A percentile compares a stretch with the other conserved stretches of the same genome.
Conservation (phyloP, 1,140 invertebrate genomes). For the Coelopa frigida region DNA sequence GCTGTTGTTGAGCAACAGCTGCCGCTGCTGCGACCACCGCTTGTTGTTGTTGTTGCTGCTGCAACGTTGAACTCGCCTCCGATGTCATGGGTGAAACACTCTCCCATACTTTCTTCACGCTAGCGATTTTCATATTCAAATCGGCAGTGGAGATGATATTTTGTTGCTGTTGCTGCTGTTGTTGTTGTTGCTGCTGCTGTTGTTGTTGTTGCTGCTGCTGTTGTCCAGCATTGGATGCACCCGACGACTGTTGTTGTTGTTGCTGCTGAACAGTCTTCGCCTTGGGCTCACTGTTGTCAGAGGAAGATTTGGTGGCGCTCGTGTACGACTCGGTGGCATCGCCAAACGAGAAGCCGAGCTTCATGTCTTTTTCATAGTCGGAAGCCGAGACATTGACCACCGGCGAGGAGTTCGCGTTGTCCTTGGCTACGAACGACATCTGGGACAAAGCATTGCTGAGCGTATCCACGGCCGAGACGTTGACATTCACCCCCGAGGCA, state of each 20-base stretch:
- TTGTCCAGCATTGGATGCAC: constrained; percentile 11
- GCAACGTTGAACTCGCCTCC: constrained; percentile 30
- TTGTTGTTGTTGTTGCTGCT: constrained; percentile 58
- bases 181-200: constrained; percentile 36
- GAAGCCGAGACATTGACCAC: constrained; percentile 37
- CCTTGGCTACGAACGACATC: constrained; percentile 45
- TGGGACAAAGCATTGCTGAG: constrained; percentile 46
- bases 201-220: constrained; percentile 22
- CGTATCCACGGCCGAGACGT: constrained; percentile 24
- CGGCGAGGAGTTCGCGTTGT: constrained; percentile 19
- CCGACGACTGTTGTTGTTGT: constrained; percentile 16
- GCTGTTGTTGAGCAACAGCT: constrained; percentile 46
- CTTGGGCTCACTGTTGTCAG: constrained; percentile 1
- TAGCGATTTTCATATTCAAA: constrained; percentile 88
- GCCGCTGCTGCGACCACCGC: constrained; percentile 43
- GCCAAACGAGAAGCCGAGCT: constrained; percentile 65
- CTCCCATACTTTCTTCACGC: constrained; percentile 89
- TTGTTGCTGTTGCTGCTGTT: constrained; percentile 38
- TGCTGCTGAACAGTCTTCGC: constrained; percentile 19
- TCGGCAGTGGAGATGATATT: constrained; percentile 67
- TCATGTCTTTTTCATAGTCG: constrained; percentile 80
- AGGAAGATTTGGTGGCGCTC: not conserved
- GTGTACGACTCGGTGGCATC: constrained; percentile 66
- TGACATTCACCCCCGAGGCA: constrained; percentile 4
- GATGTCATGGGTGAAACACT: constrained; percentile 52